These are phyloP conservation scores for Apodemia duryi DNA, from an alignment of 2,888 invertebrate genomes.

Conservation along the genomic window DNA sequence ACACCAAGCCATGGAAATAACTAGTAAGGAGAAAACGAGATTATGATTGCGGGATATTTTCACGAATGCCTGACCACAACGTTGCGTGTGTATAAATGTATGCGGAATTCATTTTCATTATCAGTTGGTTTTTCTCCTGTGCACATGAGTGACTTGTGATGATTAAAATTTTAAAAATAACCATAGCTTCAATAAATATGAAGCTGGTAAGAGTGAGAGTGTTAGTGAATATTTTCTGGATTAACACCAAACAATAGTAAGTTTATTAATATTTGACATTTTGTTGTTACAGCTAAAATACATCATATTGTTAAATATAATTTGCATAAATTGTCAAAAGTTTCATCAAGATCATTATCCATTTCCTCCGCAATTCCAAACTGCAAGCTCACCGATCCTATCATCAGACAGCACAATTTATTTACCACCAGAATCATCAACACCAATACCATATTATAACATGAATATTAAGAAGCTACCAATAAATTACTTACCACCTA, in stretches of 20 bases:
- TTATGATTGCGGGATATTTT: constrained; percentile 56
- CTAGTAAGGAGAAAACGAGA: constrained; percentile 58
- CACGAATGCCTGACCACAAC: constrained; percentile 71
- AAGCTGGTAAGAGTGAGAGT: constrained; percentile 77
- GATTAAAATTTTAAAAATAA: constrained; percentile 35
- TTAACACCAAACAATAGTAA: constrained; percentile 25
- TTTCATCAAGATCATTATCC: constrained; percentile 50
- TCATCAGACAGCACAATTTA: constrained; percentile 59
- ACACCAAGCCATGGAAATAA: constrained; percentile 34
- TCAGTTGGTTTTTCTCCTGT: constrained; percentile 66
- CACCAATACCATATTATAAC: constrained; percentile 54
- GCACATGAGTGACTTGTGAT: constrained; percentile 60
- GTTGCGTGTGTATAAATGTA: constrained; percentile 75
- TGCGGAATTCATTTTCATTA: constrained; percentile 78
- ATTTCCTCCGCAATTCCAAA: constrained; percentile 58
- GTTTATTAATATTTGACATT: constrained; percentile 22
- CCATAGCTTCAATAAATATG: constrained; percentile 63
- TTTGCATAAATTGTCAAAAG: constrained; percentile 44
- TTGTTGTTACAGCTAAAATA: constrained; percentile 59
- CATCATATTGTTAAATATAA: constrained; percentile 44
- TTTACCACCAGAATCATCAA: constrained; percentile 62
- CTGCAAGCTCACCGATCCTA: constrained; percentile 44
- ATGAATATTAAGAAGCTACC: constrained; percentile 57
- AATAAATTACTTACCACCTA: constrained; percentile 57
- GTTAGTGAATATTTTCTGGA: constrained; percentile 41